These are phyloP conservation scores for Polydrusus tereticollis DNA, from an alignment of 2,888 invertebrate genomes.

Conservation along the genomic window DNA sequence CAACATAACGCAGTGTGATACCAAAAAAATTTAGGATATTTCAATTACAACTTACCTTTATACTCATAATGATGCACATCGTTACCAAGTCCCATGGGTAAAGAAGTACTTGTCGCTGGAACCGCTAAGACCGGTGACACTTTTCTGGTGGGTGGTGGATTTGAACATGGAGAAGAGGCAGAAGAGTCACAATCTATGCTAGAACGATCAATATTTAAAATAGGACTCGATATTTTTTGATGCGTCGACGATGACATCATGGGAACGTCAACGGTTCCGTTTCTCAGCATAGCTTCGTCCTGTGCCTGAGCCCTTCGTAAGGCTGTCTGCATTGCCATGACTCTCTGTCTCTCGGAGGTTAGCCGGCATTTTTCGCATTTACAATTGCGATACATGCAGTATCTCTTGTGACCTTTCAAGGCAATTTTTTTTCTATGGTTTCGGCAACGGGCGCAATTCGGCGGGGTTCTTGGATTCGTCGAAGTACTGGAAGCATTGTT, in stretches of 20 bases:
- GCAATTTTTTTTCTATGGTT: slow-evolving; percentile 92
- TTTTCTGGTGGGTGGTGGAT: slow-evolving; percentile 56
- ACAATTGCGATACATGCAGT: slow-evolving; percentile 89
- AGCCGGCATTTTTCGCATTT: slow-evolving; percentile 88
- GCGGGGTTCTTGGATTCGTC: slow-evolving; percentile 82
- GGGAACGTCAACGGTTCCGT: slow-evolving; percentile 61
- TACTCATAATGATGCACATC: slow-evolving; percentile 57
- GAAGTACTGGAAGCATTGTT: slow-evolving; percentile 68
- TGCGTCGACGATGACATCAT: slow-evolving; percentile 64
- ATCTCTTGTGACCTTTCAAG: slow-evolving; percentile 92
- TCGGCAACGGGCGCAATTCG: slow-evolving; percentile 92
- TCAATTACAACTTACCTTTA: slow-evolving; percentile 53
- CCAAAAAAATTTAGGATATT: too few species aligned
- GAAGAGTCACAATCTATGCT: slow-evolving; percentile 71
- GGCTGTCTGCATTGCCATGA: slow-evolving; percentile 92
- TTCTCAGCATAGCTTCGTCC: slow-evolving; percentile 76
- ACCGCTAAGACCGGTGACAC: slow-evolving; percentile 41
- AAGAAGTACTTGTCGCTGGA: slow-evolving; percentile 45
- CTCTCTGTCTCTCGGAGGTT: slow-evolving; percentile 87
- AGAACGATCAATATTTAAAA: slow-evolving; percentile 61
- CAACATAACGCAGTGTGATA: too few species aligned
- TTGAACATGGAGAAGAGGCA: slow-evolving; percentile 73
- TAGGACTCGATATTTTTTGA: slow-evolving; percentile 63
- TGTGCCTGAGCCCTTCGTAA: slow-evolving; percentile 86
- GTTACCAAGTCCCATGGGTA: slow-evolving; percentile 31